A percentile compares a stretch with the other conserved stretches of the same genome.
phyloP scores from a whole-genome alignment of 1,140 invertebrate species.

The Papilio polytes region DNA sequence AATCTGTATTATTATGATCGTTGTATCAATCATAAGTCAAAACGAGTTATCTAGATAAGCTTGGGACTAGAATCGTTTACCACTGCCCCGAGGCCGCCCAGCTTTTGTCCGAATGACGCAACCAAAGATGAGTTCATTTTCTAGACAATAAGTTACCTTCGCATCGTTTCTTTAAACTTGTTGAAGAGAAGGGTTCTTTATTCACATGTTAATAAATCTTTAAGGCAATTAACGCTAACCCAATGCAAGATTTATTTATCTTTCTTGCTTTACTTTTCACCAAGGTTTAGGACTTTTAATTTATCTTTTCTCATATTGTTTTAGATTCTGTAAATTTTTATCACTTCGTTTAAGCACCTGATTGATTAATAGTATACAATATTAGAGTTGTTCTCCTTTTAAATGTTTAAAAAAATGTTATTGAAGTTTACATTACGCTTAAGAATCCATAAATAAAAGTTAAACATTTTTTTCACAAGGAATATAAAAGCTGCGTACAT shows the following conservation, averaged over 20 bases:
- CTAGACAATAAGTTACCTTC: slow-evolving; percentile 54
- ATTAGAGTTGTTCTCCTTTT: no score
- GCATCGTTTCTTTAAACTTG: slow-evolving; percentile 17
- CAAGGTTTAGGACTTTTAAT: background rate
- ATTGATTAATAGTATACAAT: background rate
- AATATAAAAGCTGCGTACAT: slow-evolving; percentile 8
- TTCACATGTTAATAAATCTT: background rate
- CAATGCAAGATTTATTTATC: background rate
- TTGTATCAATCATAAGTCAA: background rate
- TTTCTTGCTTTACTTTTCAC: background rate
- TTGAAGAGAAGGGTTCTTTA: slow-evolving; percentile 14
- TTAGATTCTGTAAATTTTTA: background rate
- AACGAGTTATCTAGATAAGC: slow-evolving; percentile 7
- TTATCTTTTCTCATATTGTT: background rate
- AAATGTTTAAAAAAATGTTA: background rate
- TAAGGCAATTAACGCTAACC: background rate
- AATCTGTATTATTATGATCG: background rate
- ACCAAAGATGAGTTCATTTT: slow-evolving; percentile 55
- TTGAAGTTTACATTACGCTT: background rate
- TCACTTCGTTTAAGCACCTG: background rate
- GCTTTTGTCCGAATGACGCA: slow-evolving; percentile 49
- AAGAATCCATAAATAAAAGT: background rate
- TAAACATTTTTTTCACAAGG: background rate
- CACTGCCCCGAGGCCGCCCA: slow-evolving; percentile 45
- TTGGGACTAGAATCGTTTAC: background rate